These are phyloP conservation scores for Clitarchus hookeri DNA, from an alignment of 2,888 invertebrate species.

Conservation along the genomic window DNA sequence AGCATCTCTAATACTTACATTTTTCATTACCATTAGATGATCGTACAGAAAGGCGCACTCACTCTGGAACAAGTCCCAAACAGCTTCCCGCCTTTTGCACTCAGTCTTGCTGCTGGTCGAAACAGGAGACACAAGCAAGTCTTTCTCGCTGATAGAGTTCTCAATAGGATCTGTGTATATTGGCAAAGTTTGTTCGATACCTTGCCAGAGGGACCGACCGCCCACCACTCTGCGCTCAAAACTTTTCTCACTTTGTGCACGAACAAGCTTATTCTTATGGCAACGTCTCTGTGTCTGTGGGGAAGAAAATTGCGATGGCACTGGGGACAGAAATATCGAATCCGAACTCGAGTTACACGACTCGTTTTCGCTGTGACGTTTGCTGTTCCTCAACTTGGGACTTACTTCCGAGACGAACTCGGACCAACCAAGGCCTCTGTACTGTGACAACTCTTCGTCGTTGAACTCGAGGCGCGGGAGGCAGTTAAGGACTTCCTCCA, in stretches of 20 bases:
- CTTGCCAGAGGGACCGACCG: slow-evolving; percentile 39
- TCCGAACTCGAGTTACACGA: slow-evolving; percentile 38
- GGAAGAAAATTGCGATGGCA: slow-evolving; percentile 30
- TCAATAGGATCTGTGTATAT: slow-evolving; percentile 42
- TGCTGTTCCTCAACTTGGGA: slow-evolving; percentile 38
- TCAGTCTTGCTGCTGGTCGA: slow-evolving; percentile 47
- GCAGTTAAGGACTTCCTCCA: slow-evolving; percentile 58
- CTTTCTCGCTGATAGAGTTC: slow-evolving; percentile 45
- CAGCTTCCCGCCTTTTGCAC: slow-evolving; percentile 58
- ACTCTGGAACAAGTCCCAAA: slow-evolving; percentile 67
- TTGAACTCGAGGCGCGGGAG: slow-evolving; percentile 59
- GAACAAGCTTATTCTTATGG: slow-evolving; percentile 46
- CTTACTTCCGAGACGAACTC: slow-evolving; percentile 55
- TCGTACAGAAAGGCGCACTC: slow-evolving; percentile 64
- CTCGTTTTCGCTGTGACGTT: slow-evolving; percentile 26
- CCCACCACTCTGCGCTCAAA: slow-evolving; percentile 46
- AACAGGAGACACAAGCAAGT: slow-evolving; percentile 44
- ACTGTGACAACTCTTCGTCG: slow-evolving; percentile 58
- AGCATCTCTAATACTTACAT: slow-evolving; percentile 53
- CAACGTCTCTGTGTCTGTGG: slow-evolving; percentile 32
- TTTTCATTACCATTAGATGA: slow-evolving; percentile 65
- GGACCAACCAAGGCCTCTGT: slow-evolving; percentile 56
- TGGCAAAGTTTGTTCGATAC: slow-evolving; percentile 41
- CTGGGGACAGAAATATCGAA: slow-evolving; percentile 29
- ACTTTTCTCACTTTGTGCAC: slow-evolving; percentile 51